These are phyloP conservation scores for Poecilobothrus nobilitatus DNA, from an alignment of 2,888 invertebrate genomes.

Conservation along the genomic window DNA sequence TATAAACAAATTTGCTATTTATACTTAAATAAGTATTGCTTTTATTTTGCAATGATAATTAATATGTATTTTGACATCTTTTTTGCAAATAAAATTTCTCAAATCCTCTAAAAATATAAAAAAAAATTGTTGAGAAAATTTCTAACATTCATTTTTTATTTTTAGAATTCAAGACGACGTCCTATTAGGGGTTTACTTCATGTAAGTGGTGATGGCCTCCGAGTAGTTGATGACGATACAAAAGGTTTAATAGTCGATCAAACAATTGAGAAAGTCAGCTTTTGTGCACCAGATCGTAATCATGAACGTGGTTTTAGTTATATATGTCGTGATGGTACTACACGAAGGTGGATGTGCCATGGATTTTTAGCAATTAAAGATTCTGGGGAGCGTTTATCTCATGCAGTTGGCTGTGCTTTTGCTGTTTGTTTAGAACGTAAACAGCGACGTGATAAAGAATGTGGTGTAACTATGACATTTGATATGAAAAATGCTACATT, in stretches of 20 bases:
- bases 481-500: conserved; percentile 85
- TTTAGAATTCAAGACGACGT: conserved; percentile 75
- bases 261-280: conserved; percentile 99
- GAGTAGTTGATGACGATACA: conserved; percentile 97
- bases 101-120: too few species aligned
- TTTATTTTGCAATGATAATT: too few species aligned
- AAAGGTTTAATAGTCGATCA: conserved; percentile 98
- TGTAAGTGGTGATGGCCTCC: conserved; percentile 88
- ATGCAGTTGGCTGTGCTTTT: conserved; percentile 99
- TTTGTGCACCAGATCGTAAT: conserved; percentile 97
- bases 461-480: conserved; percentile 86
- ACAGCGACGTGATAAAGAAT: conserved; percentile 94
- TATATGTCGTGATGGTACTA: conserved; percentile 97
- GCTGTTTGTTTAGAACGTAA: conserved; percentile 96
- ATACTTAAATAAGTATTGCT: too few species aligned
- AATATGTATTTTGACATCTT: too few species aligned
- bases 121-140: too few species aligned
- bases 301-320: conserved; percentile 96
- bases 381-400: conserved; percentile 93
- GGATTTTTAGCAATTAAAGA: conserved; percentile 94
- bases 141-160: conserved; percentile 6
- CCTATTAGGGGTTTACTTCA: conserved; percentile 84
- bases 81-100: too few species aligned
- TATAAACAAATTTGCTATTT: too few species aligned
- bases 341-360: conserved; percentile 99